Percentiles rank a stretch among this genome's conserved stretches.
Evolutionary conservation across 2,888 invertebrate species (phyloP).

Genomic region (Podotricha telesiphe): DNA sequence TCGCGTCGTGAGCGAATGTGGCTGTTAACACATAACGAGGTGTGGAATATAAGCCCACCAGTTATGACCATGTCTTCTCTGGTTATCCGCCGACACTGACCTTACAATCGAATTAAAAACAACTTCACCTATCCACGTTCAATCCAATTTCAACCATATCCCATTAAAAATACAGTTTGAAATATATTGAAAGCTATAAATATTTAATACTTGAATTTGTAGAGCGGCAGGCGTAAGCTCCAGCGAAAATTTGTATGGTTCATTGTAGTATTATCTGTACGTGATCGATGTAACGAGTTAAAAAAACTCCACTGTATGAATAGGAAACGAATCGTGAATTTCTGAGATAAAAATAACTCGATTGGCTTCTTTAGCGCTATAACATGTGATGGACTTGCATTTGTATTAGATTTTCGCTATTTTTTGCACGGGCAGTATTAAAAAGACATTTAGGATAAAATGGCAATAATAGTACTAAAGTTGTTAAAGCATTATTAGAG

Average conservation of each 20-base stretch:
- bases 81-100: conserved; percentile 82
- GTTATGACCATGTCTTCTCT: conserved; percentile 82
- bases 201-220: conserved; percentile 62
- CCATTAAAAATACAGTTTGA: conserved; percentile 43
- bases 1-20: conserved; percentile 81
- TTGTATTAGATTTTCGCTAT: background rate
- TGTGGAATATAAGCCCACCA: conserved; percentile 82
- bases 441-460: no score
- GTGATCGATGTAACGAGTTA: conserved; percentile 76
- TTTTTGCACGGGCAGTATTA: background rate
- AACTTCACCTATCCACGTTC: conserved; percentile 45
- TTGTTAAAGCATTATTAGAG: no score
- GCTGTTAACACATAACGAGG: conserved; percentile 83
- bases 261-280: conserved; percentile 80
- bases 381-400: background rate
- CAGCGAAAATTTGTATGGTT: conserved; percentile 82
- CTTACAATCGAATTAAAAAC: conserved; percentile 61
- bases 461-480: no score
- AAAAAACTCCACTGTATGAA: conserved; percentile 63
- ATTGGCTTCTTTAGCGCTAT: background rate
- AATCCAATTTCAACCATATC: conserved; percentile 50
- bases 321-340: conserved; percentile 47
- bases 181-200: conserved; percentile 44
- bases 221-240: conserved; percentile 66
- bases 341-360: conserved; percentile 16